Conservation (phyloP, 2,888 invertebrate species). For the Drosophila borealis region DNA sequence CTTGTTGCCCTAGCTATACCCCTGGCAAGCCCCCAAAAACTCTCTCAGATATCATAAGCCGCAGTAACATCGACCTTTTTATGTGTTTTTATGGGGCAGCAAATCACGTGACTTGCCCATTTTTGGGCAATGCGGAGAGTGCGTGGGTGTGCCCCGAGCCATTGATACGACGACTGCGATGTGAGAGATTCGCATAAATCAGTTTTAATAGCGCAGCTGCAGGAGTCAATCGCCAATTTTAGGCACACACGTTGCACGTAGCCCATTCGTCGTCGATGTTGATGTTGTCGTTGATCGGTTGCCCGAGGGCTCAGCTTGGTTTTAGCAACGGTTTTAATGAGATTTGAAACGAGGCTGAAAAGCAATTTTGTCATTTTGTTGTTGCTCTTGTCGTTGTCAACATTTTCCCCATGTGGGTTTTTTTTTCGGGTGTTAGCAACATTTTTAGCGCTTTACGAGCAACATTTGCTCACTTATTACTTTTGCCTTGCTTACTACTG, state of each 20-base stretch:
- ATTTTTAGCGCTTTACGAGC: conserved; percentile 48
- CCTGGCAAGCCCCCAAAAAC: conserved; percentile 16
- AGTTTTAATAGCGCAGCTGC: conserved; percentile 74
- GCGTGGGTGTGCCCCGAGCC: conserved; percentile 64
- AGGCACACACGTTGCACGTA: conserved; percentile 46
- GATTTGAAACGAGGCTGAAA: conserved; percentile 57
- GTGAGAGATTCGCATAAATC: conserved; percentile 59
- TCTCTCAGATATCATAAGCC: conserved; percentile 26
- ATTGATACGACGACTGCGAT: conserved; percentile 37
- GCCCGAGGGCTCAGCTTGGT: conserved; percentile 27
- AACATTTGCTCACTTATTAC: conserved; percentile 61
- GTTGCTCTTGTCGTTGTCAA: conserved; percentile 38
- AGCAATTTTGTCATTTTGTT: conserved; percentile 47
- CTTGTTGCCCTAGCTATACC: conserved; percentile 13
- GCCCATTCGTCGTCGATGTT: conserved; percentile 7
- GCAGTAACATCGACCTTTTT: conserved; percentile 64
- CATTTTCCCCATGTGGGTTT: conserved; percentile 26
- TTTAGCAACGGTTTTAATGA: conserved; percentile 61
- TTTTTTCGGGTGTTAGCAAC: conserved; percentile 36
- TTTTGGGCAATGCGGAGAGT: conserved; percentile 56
- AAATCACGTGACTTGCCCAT: conserved; percentile 76
- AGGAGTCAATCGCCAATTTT: conserved; percentile 56
- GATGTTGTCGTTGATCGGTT: conserved; percentile 7
- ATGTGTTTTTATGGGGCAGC: conserved; percentile 56
- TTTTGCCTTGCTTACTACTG: neutral